Conservation (phyloP, 2,888 invertebrate species). For the Caenorhabditis sinica region DNA sequence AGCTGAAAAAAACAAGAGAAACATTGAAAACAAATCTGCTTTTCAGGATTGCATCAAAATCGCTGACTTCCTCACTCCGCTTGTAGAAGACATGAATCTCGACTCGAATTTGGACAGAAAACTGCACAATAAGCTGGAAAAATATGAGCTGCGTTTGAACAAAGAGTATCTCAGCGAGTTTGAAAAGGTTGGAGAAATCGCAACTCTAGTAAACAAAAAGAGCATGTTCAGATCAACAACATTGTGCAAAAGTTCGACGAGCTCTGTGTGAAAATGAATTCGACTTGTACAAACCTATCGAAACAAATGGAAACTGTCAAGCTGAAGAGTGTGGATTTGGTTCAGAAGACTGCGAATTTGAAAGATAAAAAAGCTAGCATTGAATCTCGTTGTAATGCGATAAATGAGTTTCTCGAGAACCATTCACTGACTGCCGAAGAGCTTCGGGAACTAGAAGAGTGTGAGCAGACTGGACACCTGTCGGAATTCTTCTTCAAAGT, state of each 20-base stretch:
- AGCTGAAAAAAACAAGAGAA: slow-evolving; percentile 4
- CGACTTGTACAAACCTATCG: slow-evolving; percentile 53
- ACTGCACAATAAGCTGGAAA: slow-evolving; percentile 56
- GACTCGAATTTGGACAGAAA: slow-evolving; percentile 50
- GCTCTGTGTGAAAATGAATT: slow-evolving; percentile 54
- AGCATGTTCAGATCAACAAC: slow-evolving; percentile 52
- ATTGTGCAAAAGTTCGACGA: slow-evolving; percentile 64
- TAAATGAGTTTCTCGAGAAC: slow-evolving; percentile 58
- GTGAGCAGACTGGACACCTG: slow-evolving; percentile 53
- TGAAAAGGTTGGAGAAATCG: slow-evolving; percentile 30
- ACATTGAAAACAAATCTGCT: not conserved
- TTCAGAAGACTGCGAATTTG: slow-evolving; percentile 50
- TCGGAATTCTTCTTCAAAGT: slow-evolving; percentile 57
- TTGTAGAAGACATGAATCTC: slow-evolving; percentile 45
- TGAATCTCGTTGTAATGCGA: slow-evolving; percentile 45
- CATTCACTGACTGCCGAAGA: slow-evolving; percentile 47
- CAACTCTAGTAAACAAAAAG: not conserved
- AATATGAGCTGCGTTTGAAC: slow-evolving; percentile 44
- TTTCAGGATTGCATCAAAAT: slow-evolving; percentile 57
- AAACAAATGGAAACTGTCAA: slow-evolving; percentile 60
- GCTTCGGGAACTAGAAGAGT: slow-evolving; percentile 43
- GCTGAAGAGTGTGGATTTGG: slow-evolving; percentile 44
- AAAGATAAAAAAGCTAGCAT: slow-evolving; percentile 53
- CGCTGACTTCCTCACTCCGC: slow-evolving; percentile 55
- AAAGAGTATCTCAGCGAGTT: slow-evolving; percentile 60